Base-by-base conservation (phyloP, 2,113 vertebrate genomes). In the Austrofundulus limnaeus region DNA sequence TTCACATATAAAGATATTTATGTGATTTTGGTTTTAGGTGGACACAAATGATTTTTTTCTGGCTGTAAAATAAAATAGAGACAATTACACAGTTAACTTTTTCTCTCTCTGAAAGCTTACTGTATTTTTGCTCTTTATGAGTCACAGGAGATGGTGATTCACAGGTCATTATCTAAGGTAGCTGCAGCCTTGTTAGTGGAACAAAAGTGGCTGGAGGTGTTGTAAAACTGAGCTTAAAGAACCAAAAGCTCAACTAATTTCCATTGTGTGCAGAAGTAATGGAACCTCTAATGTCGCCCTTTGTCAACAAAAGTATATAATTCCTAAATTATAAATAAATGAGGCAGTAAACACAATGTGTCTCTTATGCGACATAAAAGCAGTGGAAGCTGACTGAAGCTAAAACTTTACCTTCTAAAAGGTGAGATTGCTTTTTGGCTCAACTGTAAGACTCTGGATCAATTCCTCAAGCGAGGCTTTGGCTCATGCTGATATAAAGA, bases 111-210 rank as follows among this genome's bases (percentile, higher is more conserved):
- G 15, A 38, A 55, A 50, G 41, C 54, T 13, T 47, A 19, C 38
- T 25, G 43, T 45, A 19, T 4, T 11, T 41, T 56, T 54, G 43
- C n/a, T 17, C 34, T 20, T 38, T 43, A 57, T 70, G 58, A 56
- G 19, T 70, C 60, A 66, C 45, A n/a, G 8, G 21, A 66, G 64
- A 67, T 11, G 20, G 41, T 72, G 66, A 85, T 50, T 84, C 75
- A 72, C 39, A 55, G 70, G 61, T 77, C 66, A 65, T 73, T 69
- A 75, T 81, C 62, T 49, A 49, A 60, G 49, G 64, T 66, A 34
- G 59, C 72, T 82, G 23, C 47, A 39, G 56, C 61, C 39, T 62
- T 76, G 51, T 80, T 61, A 31, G 59, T 38, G 46, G 25, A 68
- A 38, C 57, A 81, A 51, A 80, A 59, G 42, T 53, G 57, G 48